These are phyloP conservation scores for Spea hammondii DNA, from an alignment of 2,797 vertebrate genomes.

Conservation along the genomic window DNA sequence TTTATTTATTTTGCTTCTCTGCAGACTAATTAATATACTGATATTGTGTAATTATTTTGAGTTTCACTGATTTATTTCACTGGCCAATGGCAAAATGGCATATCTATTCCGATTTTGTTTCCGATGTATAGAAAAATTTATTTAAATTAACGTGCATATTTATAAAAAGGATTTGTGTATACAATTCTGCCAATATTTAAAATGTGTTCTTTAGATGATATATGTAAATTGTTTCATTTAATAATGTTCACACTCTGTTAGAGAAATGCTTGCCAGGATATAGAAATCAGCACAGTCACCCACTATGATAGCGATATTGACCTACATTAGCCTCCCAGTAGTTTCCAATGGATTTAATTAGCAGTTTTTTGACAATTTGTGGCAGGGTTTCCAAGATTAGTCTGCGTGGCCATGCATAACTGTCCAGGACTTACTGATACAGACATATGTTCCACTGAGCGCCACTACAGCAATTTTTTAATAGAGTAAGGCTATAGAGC, in stretches of 20 bases:
- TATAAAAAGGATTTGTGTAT: too few species aligned
- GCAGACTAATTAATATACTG: too few species aligned
- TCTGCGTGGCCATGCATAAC: constrained; percentile 1
- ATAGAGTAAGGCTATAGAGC: constrained; percentile 6
- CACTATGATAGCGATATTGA: constrained; percentile 19
- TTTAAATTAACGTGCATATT: too few species aligned
- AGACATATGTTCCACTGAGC: constrained; percentile 16
- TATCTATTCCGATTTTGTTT: too few species aligned
- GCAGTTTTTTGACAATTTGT: not conserved
- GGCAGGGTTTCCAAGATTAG: constrained; percentile 3
- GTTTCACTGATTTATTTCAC: too few species aligned
- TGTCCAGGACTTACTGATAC: not conserved
- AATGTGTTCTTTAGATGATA: too few species aligned
- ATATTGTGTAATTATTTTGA: too few species aligned
- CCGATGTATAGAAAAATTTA: too few species aligned
- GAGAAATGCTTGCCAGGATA: not conserved
- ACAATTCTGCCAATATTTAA: too few species aligned
- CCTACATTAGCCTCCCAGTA: constrained; percentile 7
- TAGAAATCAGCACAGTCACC: not conserved
- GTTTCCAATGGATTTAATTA: not conserved
- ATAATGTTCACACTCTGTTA: not conserved
- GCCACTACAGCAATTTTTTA: constrained; percentile 13
- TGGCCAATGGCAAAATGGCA: too few species aligned
- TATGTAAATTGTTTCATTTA: not conserved
- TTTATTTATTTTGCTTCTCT: too few species aligned